A percentile compares a stretch with the other conserved stretches of the same genome.
phyloP scores from a whole-genome alignment of 1,140 invertebrate species.

The Cheumatopsyche charites region DNA sequence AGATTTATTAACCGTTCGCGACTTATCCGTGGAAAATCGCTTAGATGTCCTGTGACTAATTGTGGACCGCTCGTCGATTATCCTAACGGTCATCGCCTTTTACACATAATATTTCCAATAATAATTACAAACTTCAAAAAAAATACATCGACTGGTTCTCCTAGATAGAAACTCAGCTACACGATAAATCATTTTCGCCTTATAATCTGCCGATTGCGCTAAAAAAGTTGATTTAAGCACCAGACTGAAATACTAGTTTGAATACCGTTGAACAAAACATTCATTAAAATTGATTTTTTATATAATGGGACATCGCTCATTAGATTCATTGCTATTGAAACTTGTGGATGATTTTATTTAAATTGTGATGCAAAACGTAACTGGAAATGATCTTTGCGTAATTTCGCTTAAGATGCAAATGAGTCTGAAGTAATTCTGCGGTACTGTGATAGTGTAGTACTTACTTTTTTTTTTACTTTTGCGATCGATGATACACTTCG shows the following conservation, averaged over 20 bases:
- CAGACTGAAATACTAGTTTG: background rate
- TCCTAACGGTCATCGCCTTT: background rate
- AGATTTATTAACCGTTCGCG: background rate
- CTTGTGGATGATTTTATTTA: too few species aligned
- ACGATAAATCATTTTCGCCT: constrained; percentile 9
- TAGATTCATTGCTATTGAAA: too few species aligned
- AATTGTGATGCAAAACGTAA: too few species aligned
- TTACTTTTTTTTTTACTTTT: too few species aligned
- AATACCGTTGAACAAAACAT: constrained; percentile 9
- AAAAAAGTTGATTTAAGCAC: background rate
- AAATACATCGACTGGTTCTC: constrained; percentile 10
- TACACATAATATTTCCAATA: background rate
- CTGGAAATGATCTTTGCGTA: too few species aligned
- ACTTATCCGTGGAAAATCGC: background rate
- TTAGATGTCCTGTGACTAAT: constrained; percentile 8
- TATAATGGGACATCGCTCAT: too few species aligned
- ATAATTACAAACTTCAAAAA: background rate
- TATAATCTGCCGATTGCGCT: background rate
- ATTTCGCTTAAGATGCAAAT: too few species aligned
- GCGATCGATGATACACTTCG: too few species aligned
- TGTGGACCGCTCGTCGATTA: background rate
- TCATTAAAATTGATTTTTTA: constrained; percentile 4
- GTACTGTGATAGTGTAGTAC: too few species aligned
- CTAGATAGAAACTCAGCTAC: background rate
- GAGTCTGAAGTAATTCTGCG: too few species aligned